Percentiles rank a stretch among this genome's conserved stretches.
These are phyloP conservation scores for Dasyprocta punctata DNA, from an alignment of 2,113 vertebrate genomes.

Conservation along the genomic window DNA sequence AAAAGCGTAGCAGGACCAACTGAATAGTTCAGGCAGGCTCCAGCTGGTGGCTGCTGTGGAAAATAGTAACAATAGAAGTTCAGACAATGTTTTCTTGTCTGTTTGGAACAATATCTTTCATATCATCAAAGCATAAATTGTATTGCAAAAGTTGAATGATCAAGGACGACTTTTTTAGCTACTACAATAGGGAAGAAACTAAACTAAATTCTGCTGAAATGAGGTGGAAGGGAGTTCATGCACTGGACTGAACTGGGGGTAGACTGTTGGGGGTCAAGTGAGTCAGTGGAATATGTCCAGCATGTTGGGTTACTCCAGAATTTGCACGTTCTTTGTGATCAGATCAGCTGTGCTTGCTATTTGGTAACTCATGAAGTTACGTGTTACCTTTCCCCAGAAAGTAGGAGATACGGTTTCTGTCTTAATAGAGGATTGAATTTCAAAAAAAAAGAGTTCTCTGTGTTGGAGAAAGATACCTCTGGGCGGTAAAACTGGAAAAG, in stretches of 20 bases:
- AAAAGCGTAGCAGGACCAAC: not conserved
- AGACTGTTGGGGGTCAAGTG: not conserved
- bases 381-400: not conserved
- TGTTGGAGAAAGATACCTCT: not conserved
- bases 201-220: not conserved
- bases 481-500: not conserved
- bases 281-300: not conserved
- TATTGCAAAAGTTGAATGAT: constrained; percentile 5
- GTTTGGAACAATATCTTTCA: not conserved
- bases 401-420: not conserved
- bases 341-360: not conserved
- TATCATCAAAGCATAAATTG: not conserved
- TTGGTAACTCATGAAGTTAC: not conserved
- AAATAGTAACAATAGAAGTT: not conserved
- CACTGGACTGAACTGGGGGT: not conserved
- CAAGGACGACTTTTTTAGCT: not conserved
- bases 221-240: not conserved
- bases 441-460: not conserved
- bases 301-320: not conserved
- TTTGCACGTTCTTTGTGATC: not conserved
- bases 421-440: not conserved
- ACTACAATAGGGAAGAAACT: not conserved
- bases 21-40: not conserved
- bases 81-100: not conserved
- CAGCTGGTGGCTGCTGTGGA: not conserved